phyloP scores from a whole-genome alignment of 1,140 invertebrate species.

The Aradophagus sp. region DNA sequence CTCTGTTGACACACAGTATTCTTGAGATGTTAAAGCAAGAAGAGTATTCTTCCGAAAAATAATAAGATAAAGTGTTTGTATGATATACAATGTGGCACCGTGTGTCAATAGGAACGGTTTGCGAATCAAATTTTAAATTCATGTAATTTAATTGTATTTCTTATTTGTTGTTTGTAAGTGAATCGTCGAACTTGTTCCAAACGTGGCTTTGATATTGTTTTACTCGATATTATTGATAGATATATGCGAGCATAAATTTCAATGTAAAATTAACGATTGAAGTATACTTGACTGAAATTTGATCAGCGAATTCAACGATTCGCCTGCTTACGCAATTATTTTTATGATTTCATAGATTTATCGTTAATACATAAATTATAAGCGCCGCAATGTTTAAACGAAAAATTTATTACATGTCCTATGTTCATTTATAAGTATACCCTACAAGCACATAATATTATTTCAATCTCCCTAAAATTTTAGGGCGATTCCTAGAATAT shows the following conservation, averaged over 20 bases:
- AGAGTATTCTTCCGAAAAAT: too few relatives aligned
- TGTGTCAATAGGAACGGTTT: constrained; percentile 9
- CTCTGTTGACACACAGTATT: constrained; percentile 11
- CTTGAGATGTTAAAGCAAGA: constrained; percentile 2
- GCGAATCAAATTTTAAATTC: constrained; percentile 18
- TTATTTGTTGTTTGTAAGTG: too few relatives aligned
- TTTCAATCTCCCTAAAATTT: too few relatives aligned
- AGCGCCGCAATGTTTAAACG: constrained; percentile 40
- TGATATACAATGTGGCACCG: too few relatives aligned
- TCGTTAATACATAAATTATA: constrained; percentile 48
- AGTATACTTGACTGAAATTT: constrained; percentile 28
- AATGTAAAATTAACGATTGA: constrained; percentile 18
- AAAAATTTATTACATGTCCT: constrained; percentile 52
- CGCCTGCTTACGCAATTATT: constrained; percentile 24
- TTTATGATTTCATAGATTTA: constrained; percentile 45
- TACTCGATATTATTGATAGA: constrained; percentile 21
- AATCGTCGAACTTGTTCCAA: constrained; percentile 30
- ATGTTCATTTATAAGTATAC: constrained; percentile 51
- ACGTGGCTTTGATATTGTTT: constrained; percentile 30
- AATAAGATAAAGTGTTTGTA: too few relatives aligned
- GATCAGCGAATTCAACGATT: constrained; percentile 10
- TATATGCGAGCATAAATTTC: constrained; percentile 9
- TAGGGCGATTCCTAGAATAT: too few relatives aligned
- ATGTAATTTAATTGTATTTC: too few relatives aligned
- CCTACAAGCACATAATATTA: too few relatives aligned